Evolutionary conservation across 1,140 invertebrate genomes (phyloP).

Genomic region (Drosophila punjabiensis): DNA sequence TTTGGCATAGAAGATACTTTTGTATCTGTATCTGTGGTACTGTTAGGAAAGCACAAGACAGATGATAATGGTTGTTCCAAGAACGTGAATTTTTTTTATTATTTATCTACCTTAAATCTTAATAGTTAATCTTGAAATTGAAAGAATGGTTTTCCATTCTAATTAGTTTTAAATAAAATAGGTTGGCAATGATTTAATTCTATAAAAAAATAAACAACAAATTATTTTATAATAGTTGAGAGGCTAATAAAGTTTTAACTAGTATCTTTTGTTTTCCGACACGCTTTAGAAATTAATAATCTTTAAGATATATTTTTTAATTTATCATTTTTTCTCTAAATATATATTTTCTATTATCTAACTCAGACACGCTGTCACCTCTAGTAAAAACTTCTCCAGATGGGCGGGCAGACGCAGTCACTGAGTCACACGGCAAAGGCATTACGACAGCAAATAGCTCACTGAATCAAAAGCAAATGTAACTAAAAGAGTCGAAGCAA

Average conservation of each 20-base stretch:
- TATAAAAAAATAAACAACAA: no score
- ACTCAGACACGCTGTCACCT: slow-evolving; percentile 20
- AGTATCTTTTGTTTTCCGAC: background rate
- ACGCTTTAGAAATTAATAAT: background rate
- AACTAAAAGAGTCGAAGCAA: slow-evolving; percentile 32
- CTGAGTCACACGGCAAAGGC: slow-evolving; percentile 39
- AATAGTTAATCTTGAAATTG: background rate
- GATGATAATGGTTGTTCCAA: background rate
- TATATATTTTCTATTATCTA: background rate
- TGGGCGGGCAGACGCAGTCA: slow-evolving; percentile 45
- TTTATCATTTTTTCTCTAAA: no score
- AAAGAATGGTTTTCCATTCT: background rate
- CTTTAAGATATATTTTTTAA: background rate
- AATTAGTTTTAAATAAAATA: background rate
- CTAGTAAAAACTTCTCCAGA: slow-evolving; percentile 24
- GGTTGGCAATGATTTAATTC: fast-evolving
- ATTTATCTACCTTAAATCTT: background rate
- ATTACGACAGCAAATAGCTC: slow-evolving; percentile 55
- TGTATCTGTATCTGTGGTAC: background rate
- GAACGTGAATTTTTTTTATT: background rate
- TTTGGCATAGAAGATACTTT: no score
- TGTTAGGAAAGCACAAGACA: background rate
- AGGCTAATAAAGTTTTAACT: background rate
- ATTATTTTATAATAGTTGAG: background rate
- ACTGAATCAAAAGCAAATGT: slow-evolving; percentile 47